Evolutionary conservation across 64 coral and sea anemone species (phyloP).

Genomic region (Stichodactyla mertensii): DNA sequence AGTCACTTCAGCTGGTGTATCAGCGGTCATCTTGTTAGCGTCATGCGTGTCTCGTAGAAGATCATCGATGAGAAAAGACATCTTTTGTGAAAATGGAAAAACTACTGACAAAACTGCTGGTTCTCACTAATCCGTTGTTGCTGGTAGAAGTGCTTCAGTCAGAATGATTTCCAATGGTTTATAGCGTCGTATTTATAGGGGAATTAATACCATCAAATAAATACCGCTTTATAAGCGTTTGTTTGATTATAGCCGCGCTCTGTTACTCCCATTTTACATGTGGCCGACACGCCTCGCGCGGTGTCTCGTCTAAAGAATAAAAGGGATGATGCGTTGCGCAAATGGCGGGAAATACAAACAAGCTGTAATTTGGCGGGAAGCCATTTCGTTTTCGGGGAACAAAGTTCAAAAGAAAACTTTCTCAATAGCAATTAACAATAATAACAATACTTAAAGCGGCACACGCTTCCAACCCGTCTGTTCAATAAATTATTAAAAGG

Average conservation of each 20-base stretch:
- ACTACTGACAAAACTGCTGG: not conserved
- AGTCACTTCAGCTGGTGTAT: not conserved
- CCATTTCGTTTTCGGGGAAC: too few species aligned
- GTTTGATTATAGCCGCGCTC: not conserved
- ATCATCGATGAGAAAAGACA: slow-evolving; percentile 15
- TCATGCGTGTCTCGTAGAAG: slow-evolving; percentile 23
- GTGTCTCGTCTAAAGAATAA: not conserved
- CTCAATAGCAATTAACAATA: too few species aligned
- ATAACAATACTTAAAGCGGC: too few species aligned
- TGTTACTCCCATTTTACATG: not conserved
- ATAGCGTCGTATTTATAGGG: not conserved
- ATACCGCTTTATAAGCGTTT: not conserved
- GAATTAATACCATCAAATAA: not conserved
- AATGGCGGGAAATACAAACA: slow-evolving; percentile 14
- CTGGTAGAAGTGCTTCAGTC: not conserved
- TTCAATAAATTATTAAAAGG: too few species aligned
- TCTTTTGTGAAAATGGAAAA: not conserved
- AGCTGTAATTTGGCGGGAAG: not conserved
- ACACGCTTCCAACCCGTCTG: too few species aligned
- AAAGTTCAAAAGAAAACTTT: too few species aligned
- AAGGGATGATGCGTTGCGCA: not conserved
- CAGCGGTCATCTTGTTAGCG: not conserved
- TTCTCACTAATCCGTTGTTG: not conserved
- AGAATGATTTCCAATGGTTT: not conserved
- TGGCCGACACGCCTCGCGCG: not conserved